A percentile compares a stretch with the other conserved stretches of the same genome.
These are phyloP conservation scores for Meiosimyza decipiens DNA, from an alignment of 2,888 invertebrate genomes.

Conservation along the genomic window DNA sequence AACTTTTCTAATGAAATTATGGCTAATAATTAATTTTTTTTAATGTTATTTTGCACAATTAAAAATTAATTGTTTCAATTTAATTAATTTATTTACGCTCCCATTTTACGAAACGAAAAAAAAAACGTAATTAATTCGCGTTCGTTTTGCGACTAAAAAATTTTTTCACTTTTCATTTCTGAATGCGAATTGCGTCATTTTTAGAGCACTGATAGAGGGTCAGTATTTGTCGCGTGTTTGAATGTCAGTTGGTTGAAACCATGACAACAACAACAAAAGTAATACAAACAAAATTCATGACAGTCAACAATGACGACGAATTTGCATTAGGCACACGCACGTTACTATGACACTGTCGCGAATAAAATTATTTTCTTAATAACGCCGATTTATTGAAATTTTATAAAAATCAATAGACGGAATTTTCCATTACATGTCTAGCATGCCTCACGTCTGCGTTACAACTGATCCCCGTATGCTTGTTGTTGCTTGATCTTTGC, in stretches of 20 bases:
- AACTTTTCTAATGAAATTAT: no score
- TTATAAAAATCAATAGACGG: no score
- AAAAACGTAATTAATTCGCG: no score
- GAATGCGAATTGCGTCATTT: slow-evolving; percentile 31
- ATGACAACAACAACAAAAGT: slow-evolving; percentile 25
- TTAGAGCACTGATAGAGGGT: not conserved
- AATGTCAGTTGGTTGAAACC: not conserved
- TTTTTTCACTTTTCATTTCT: no score
- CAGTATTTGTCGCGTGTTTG: no score
- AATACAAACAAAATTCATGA: slow-evolving; percentile 20
- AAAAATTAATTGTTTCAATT: slow-evolving; percentile 1
- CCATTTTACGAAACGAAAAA: not conserved
- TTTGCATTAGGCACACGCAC: slow-evolving; percentile 24
- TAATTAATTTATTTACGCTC: not conserved
- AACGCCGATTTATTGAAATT: no score
- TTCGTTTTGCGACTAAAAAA: no score
- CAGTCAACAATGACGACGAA: slow-evolving; percentile 5
- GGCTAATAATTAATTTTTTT: no score
- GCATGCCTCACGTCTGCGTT: slow-evolving; percentile 5
- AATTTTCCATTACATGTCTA: not conserved
- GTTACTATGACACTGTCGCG: no score
- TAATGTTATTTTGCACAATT: no score
- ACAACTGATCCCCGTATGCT: slow-evolving; percentile 11
- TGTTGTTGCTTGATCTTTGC: not conserved
- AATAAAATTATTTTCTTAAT: no score